phyloP scores from a whole-genome alignment of 2,888 invertebrate genomes.

The Trichopria drosophilae region DNA sequence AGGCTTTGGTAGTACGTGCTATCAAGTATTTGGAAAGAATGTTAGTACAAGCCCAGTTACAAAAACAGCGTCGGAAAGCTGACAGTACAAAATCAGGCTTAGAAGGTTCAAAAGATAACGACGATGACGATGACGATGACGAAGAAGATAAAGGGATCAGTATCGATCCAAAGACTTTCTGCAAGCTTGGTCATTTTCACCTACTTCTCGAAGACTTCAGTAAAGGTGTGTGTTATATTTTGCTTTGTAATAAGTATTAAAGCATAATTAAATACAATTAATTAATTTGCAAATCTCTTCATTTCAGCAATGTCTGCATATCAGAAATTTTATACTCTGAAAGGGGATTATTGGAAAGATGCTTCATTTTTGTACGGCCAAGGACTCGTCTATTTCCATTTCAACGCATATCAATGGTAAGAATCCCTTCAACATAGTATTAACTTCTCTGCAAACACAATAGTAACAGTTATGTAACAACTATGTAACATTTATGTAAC shows the following conservation, averaged over 20 bases:
- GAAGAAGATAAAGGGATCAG: constrained; percentile 69
- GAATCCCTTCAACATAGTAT: too few species aligned
- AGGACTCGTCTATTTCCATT: constrained; percentile 95
- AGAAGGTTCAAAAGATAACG: constrained; percentile 43
- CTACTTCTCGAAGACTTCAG: constrained; percentile 89
- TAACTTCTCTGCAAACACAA: too few species aligned
- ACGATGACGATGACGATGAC: constrained; percentile 42
- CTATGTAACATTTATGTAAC: too few species aligned
- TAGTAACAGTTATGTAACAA: too few species aligned
- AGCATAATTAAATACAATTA: constrained; percentile 6
- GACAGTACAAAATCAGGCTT: constrained; percentile 51
- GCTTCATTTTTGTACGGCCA: constrained; percentile 90
- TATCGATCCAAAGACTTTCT: constrained; percentile 88
- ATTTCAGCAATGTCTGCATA: constrained; percentile 93
- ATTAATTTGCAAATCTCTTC: constrained; percentile 37
- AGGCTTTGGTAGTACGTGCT: constrained; percentile 77
- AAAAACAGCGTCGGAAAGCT: constrained; percentile 59
- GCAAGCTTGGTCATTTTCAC: constrained; percentile 94
- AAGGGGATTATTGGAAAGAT: constrained; percentile 85
- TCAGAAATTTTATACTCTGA: constrained; percentile 84
- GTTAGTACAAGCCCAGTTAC: constrained; percentile 76
- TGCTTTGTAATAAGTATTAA: not conserved
- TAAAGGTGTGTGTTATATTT: constrained; percentile 75
- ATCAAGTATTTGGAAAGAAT: constrained; percentile 84
- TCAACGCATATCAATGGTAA: constrained; percentile 94